Conservation (phyloP, 2,797 vertebrate species). For the Micromesistius poutassou region DNA sequence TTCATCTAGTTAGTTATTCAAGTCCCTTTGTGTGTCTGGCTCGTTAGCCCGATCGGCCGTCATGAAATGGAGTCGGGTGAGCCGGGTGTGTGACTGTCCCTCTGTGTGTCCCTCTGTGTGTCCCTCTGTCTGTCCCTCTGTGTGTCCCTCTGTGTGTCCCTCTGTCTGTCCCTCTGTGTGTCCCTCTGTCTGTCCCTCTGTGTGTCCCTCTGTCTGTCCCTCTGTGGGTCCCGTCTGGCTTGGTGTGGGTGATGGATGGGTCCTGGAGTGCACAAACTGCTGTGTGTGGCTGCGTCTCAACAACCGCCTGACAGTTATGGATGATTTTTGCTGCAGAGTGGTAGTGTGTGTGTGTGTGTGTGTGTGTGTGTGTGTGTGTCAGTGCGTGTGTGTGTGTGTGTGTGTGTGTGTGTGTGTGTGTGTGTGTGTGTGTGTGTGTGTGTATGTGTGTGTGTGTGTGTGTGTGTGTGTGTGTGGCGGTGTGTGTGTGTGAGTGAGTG, state of each 20-base stretch:
- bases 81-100: too few relatives aligned
- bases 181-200: too few relatives aligned
- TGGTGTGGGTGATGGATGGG: slow-evolving; percentile 64
- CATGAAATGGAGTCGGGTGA: too few relatives aligned
- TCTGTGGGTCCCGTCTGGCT: slow-evolving; percentile 34
- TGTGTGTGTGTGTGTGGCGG: not conserved
- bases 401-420: slow-evolving; percentile 17
- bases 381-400: slow-evolving; percentile 25
- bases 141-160: too few relatives aligned
- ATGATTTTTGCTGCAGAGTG: slow-evolving; percentile 33
- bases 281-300: slow-evolving; percentile 29
- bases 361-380: slow-evolving; percentile 25
- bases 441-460: slow-evolving; percentile 5
- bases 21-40: too few relatives aligned
- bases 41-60: too few relatives aligned
- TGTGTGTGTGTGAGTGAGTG: too few relatives aligned
- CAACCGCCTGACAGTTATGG: slow-evolving; percentile 40
- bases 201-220: not conserved
- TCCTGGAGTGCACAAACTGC: slow-evolving; percentile 55
- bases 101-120: too few relatives aligned
- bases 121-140: too few relatives aligned
- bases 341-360: slow-evolving; percentile 21
- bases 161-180: too few relatives aligned
- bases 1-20: too few relatives aligned
- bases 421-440: slow-evolving; percentile 8